phyloP scores from a whole-genome alignment of 92 coral and sea anemone species.

The Epizoanthus ramosus region DNA sequence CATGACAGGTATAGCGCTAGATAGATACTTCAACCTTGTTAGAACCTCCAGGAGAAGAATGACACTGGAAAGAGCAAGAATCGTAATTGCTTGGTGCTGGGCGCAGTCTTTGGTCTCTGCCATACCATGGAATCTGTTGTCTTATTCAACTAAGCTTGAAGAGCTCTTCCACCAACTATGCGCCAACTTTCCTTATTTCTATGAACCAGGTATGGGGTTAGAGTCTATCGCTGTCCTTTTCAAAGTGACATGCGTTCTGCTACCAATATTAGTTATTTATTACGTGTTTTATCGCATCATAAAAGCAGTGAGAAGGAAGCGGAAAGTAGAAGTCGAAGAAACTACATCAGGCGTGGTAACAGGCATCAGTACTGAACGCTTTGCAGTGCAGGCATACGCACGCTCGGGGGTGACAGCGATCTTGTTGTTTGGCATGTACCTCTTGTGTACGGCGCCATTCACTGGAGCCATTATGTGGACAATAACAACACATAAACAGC shows the following conservation, averaged over 20 bases:
- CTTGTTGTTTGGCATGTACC: slow-evolving; percentile 54
- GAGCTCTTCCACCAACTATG: neutral
- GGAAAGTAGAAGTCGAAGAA: slow-evolving; percentile 53
- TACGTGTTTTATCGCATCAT: slow-evolving; percentile 55
- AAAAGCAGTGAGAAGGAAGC: slow-evolving; percentile 58
- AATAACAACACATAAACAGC: slow-evolving; percentile 13
- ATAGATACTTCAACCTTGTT: slow-evolving; percentile 65
- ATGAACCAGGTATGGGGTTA: slow-evolving; percentile 46
- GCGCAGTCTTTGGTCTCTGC: slow-evolving; percentile 52
- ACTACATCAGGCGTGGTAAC: slow-evolving; percentile 30
- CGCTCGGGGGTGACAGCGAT: slow-evolving; percentile 68
- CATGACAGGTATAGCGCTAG: slow-evolving; percentile 74
- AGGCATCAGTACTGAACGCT: slow-evolving; percentile 52
- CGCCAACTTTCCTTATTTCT: slow-evolving; percentile 48
- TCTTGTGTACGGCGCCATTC: slow-evolving; percentile 61
- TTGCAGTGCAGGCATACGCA: slow-evolving; percentile 53
- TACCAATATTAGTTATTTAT: slow-evolving; percentile 54
- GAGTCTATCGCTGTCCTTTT: slow-evolving; percentile 47
- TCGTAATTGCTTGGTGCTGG: slow-evolving; percentile 64
- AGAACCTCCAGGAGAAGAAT: slow-evolving; percentile 51
- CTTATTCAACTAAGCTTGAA: slow-evolving; percentile 11
- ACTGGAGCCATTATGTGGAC: slow-evolving; percentile 52
- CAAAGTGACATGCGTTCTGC: slow-evolving; percentile 41
- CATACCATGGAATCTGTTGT: slow-evolving; percentile 62
- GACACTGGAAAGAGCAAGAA: slow-evolving; percentile 39